Evolutionary conservation across 2,113 vertebrate genomes (phyloP), one percentile per base, ranked within the genome.

Genomic region (Seriola dumerili): DNA sequence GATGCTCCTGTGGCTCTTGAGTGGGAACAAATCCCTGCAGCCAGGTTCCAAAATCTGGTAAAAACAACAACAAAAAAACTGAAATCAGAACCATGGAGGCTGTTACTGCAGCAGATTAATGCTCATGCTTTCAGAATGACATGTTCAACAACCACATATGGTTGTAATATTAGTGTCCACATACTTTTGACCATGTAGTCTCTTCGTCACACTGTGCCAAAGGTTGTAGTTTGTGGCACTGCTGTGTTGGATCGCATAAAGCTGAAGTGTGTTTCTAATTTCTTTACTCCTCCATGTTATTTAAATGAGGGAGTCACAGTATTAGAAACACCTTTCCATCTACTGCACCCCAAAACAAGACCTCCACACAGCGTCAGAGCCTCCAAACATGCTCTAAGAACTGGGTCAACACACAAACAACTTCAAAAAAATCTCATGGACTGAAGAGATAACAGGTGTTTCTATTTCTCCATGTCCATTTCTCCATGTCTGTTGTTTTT

Each of bases 271-370:
- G 81, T 77, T 87, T 85, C 40, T 63, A 29, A 81, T 87, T 46
- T 63, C 48, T 68, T 46, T 34, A 6, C 8, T 36, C 25, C 23
- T 13, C 21, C 79, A 69, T 44, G 25, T 61, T 71, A 84, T 69
- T 83, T n/a, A 80, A 83, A 90, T 61, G 12, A 76, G 65, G 40
- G 5, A 21, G 0, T 44, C 14, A 23, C 59, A 38, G 32, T 63
- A 57, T 86, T 74, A 58, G 40, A 87, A 91, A 85, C 73, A 76
- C 44, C 44, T 84, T 74, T 42, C 4, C 12, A 23, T 32, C 16
- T 40, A 42, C 65, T 12, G 8, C 1, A 8, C 23, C 38, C 4
- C n/a, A 36, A 67, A 57, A 61, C 29, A 16, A 57, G 12, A 66
- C 34, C 9, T 23, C 46, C 54, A 36, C 52, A 32, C 52, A 78